A percentile compares a stretch with the other conserved stretches of the same genome.
These are phyloP conservation scores for Catotricha subobsoleta DNA, from an alignment of 2,888 invertebrate species.

Conservation along the genomic window DNA sequence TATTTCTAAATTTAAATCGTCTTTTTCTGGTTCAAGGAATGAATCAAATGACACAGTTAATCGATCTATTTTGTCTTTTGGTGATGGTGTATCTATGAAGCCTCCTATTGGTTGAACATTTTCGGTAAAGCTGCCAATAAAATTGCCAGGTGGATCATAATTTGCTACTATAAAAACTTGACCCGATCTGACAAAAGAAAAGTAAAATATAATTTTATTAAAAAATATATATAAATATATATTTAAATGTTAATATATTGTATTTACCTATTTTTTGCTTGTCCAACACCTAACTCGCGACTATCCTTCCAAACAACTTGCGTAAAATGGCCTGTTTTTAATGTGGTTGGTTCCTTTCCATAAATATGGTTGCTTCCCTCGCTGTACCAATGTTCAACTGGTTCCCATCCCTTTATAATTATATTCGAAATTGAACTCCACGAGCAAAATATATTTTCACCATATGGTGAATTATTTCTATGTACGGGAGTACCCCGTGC, in stretches of 20 bases:
- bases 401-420: slow-evolving; percentile 34
- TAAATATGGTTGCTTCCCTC: slow-evolving; percentile 45
- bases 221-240: not conserved
- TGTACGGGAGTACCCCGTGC: slow-evolving; percentile 50
- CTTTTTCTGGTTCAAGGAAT: not conserved
- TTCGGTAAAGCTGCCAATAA: slow-evolving; percentile 52
- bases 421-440: slow-evolving; percentile 40
- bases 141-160: slow-evolving; percentile 78
- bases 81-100: slow-evolving; percentile 14
- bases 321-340: slow-evolving; percentile 60
- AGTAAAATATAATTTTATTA: too few relatives aligned
- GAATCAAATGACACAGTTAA: slow-evolving; percentile 3
- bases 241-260: not conserved
- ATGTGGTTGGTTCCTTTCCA: slow-evolving; percentile 41
- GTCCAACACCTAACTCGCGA: slow-evolving; percentile 55
- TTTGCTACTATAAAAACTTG: slow-evolving; percentile 72
- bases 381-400: slow-evolving; percentile 34
- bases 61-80: slow-evolving; percentile 15
- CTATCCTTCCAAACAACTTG: slow-evolving; percentile 65
- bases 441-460: slow-evolving; percentile 64
- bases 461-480: slow-evolving; percentile 56
- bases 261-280: slow-evolving; percentile 40
- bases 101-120: slow-evolving; percentile 47
- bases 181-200: slow-evolving; percentile 52
- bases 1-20: slow-evolving; percentile 10